These are phyloP conservation scores for Cephus sareptanus DNA, from an alignment of 2,888 invertebrate genomes.

Conservation along the genomic window DNA sequence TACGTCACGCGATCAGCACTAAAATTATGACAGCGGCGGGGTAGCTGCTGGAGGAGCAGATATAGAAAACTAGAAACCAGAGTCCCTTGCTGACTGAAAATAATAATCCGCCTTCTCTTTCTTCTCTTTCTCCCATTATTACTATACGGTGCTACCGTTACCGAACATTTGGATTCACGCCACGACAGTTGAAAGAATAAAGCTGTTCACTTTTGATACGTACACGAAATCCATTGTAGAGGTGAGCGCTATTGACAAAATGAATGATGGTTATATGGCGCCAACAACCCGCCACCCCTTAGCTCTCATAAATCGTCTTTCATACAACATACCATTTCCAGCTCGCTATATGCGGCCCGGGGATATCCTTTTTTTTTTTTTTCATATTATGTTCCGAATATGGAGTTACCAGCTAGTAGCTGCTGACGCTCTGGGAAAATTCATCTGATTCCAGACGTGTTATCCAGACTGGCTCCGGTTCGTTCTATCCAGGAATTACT, in stretches of 20 bases:
- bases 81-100: slow-evolving; percentile 1
- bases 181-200: slow-evolving; percentile 53
- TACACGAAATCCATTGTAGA: slow-evolving; percentile 50
- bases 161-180: slow-evolving; percentile 47
- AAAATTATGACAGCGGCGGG: not conserved
- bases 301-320: slow-evolving; percentile 55
- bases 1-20: not conserved
- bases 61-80: too few relatives aligned
- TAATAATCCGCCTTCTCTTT: not conserved
- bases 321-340: slow-evolving; percentile 20
- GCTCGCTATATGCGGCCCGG: slow-evolving; percentile 12
- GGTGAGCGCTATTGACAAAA: slow-evolving; percentile 57
- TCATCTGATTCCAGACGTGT: not conserved
- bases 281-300: slow-evolving; percentile 45
- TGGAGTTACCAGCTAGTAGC: slow-evolving; percentile 1
- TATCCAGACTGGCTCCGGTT: not conserved
- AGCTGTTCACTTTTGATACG: slow-evolving; percentile 52
- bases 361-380: slow-evolving; percentile 20
- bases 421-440: not conserved
- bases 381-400: slow-evolving; percentile 12
- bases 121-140: not conserved
- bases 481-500: not conserved
- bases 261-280: slow-evolving; percentile 59
- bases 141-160: not conserved
- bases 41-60: not conserved